Percentiles rank a stretch among this genome's conserved stretches.
Evolutionary conservation across 2,888 invertebrate species (phyloP).

Genomic region (Ptychoptera albimana): DNA sequence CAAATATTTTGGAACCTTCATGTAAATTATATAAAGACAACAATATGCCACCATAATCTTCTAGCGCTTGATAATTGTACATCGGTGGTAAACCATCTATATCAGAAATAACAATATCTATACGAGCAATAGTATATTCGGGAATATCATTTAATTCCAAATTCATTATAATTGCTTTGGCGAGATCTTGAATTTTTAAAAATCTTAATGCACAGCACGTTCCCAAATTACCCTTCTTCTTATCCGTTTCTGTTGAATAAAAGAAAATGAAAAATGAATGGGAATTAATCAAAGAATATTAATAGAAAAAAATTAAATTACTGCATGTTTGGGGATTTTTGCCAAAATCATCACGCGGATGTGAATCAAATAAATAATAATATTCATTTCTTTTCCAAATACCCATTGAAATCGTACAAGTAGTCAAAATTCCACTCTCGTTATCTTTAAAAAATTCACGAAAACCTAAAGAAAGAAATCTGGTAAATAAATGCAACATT

Average conservation of each 20-base stretch:
- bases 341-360: constrained; percentile 40
- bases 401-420: constrained; percentile 37
- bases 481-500: not conserved
- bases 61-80: constrained; percentile 25
- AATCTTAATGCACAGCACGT: constrained; percentile 11
- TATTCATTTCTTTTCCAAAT: constrained; percentile 37
- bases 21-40: constrained; percentile 14
- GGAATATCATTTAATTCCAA: not conserved
- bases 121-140: not conserved
- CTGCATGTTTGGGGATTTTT: not conserved
- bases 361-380: constrained; percentile 41
- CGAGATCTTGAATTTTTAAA: constrained; percentile 13
- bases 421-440: constrained; percentile 35
- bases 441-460: constrained; percentile 23
- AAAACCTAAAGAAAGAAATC: constrained; percentile 14
- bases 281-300: not conserved
- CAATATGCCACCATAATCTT: constrained; percentile 27
- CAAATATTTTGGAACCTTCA: constrained; percentile 12
- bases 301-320: not conserved
- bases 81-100: constrained; percentile 25
- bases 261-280: not conserved
- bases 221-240: constrained; percentile 6
- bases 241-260: not conserved
- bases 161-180: constrained; percentile 6
- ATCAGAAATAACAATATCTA: constrained; percentile 4